These are phyloP conservation scores for Pluvianellus socialis DNA, from an alignment of 2,113 vertebrate species.

Conservation along the genomic window DNA sequence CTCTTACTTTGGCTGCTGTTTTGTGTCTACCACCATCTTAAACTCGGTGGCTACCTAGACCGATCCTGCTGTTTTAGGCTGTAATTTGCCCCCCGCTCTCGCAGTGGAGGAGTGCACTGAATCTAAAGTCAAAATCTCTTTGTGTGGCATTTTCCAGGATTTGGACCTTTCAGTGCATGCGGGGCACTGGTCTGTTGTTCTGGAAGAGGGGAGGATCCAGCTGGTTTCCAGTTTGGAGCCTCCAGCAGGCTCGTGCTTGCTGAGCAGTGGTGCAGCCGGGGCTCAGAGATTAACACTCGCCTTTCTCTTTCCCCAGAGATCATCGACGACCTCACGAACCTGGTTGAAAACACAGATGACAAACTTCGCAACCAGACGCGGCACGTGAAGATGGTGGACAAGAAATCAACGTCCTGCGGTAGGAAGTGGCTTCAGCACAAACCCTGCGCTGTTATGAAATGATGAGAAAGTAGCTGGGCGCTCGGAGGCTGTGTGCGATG, in stretches of 20 bases:
- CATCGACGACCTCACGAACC: slow-evolving; percentile 90
- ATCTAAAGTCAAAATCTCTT: background rate
- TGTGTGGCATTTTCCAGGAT: rapidly evolving
- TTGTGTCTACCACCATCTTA: background rate
- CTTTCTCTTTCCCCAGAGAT: slow-evolving; percentile 81
- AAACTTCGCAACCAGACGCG: slow-evolving; percentile 86
- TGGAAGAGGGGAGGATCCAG: background rate
- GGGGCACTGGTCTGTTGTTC: background rate
- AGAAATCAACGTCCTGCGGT: slow-evolving; percentile 92
- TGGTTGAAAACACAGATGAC: slow-evolving; percentile 92
- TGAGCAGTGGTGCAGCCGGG: background rate
- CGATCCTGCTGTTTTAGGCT: background rate
- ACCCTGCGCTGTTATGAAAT: background rate
- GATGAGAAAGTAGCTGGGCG: background rate
- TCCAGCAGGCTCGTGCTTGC: background rate
- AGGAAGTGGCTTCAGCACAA: slow-evolving; percentile 19
- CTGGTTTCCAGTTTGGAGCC: background rate
- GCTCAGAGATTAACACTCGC: background rate
- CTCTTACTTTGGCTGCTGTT: background rate
- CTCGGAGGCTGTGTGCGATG: background rate
- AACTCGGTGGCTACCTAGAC: background rate
- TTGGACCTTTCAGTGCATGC: background rate
- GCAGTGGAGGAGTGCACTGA: background rate
- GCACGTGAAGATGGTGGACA: slow-evolving; percentile 88
- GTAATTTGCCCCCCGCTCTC: background rate